phyloP scores from a whole-genome alignment of 2,797 vertebrate genomes.

The Amphiprion clarkii region DNA sequence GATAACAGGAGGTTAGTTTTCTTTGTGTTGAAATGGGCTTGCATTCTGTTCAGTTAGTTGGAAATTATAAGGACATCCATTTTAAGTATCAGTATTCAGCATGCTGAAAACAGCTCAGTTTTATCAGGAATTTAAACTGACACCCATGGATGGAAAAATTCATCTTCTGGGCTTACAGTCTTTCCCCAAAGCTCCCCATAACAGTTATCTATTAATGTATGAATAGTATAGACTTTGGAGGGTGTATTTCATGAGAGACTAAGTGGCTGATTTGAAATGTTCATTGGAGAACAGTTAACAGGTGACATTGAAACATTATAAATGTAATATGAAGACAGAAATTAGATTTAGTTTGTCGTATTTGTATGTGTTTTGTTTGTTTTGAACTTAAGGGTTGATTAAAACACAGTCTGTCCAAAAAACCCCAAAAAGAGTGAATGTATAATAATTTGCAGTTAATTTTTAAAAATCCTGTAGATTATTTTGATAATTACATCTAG shows the following conservation, averaged over 20 bases:
- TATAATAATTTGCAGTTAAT: no score
- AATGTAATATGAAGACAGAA: background rate
- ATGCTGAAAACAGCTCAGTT: background rate
- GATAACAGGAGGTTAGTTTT: background rate
- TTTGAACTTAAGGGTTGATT: no score
- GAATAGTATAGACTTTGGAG: background rate
- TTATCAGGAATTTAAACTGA: background rate
- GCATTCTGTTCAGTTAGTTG: background rate
- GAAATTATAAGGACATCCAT: background rate
- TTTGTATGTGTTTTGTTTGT: no score
- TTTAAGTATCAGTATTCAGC: constrained; percentile 3
- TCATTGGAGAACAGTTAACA: background rate
- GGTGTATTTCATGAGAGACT: background rate
- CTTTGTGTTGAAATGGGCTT: background rate
- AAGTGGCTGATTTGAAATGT: background rate
- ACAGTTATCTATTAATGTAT: background rate
- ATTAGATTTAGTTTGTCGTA: background rate
- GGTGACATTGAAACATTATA: background rate
- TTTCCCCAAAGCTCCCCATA: background rate
- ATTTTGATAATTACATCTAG: no score
- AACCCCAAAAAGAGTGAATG: no score
- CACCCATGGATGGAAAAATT: background rate
- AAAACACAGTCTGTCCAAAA: no score
- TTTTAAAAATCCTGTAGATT: no score
- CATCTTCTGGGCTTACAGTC: background rate